Percentiles rank a stretch among this genome's conserved stretches.
phyloP scores from a whole-genome alignment of 2,113 vertebrate species.

The Genyomyrus donnyi region DNA sequence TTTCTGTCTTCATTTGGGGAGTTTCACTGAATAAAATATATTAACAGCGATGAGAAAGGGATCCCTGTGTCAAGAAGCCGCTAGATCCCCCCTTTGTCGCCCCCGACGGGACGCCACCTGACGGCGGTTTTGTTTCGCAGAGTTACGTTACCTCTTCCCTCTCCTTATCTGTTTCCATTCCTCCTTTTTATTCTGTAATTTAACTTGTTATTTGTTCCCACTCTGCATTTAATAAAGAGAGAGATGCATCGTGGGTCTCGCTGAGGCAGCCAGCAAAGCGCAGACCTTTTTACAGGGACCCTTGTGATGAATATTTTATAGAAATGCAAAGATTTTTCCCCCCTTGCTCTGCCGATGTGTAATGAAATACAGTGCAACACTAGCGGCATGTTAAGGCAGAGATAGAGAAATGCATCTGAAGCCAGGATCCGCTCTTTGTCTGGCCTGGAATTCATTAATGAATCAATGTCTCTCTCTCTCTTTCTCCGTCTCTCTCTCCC shows the following conservation, averaged over 20 bases:
- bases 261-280: neutral
- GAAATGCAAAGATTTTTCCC: conserved; percentile 63
- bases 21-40: neutral
- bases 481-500: neutral
- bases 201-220: conserved; percentile 30
- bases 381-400: conserved; percentile 58
- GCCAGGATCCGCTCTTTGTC: conserved; percentile 60
- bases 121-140: neutral
- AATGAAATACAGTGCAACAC: conserved; percentile 62
- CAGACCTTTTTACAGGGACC: conserved; percentile 47
- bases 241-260: neutral
- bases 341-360: conserved; percentile 45
- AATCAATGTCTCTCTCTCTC: conserved; percentile 58
- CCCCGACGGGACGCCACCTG: neutral
- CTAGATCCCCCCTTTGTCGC: neutral
- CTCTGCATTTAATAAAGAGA: conserved; percentile 39
- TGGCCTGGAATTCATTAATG: conserved; percentile 61
- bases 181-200: conserved; percentile 20
- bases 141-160: neutral
- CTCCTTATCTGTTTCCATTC: neutral
- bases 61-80: neutral
- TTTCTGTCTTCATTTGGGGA: neutral
- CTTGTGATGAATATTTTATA: conserved; percentile 67
- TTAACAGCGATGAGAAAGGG: neutral
- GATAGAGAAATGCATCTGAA: conserved; percentile 58